Evolutionary conservation across 2,888 invertebrate species (phyloP), one percentile per base, ranked within the genome.

Genomic region (Metellina segmentata): DNA sequence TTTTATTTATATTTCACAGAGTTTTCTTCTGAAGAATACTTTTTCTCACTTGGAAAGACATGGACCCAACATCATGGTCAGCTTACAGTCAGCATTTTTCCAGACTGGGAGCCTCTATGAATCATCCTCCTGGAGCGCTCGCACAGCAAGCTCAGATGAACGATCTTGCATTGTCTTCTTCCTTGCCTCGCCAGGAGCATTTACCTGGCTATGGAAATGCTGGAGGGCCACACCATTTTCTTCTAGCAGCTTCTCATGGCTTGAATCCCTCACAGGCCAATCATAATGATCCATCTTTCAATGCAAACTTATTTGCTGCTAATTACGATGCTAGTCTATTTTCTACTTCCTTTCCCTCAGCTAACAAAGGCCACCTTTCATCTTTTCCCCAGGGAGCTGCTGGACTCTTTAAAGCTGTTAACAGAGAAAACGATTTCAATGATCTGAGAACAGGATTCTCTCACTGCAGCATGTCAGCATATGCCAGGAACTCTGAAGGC

Each of bases 61-160:
- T 94, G 94, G 93, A 93, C 87, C 93, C 94, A 11, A 92, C 92
- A 70, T 90, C 93, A 72, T 94, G 94, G 94, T 93, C 94, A 81
- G 93, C 93, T 48, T 94, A 94, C 92, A 92, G 93, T 85, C 94
- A 93, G 82, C 94, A 94, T 83, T 93, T 93, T 85, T 93, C 93
- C 9, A 91, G 93, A 16, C 91, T 93, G 78, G 93, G 93, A 72
- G 93, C 93, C 72, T 85, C 93, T 19, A 93, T 93, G 34, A 93
- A 93, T 89, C 92, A 93, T 75, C 85, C 93, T 48, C 90, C 92
- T 52, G 89, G 87, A 34, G 77, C 93, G 81, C 81, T 93, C 8
- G 49, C 93, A 9, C 93, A 93, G 70, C 82, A 83, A 49, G 91
- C 92, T 49, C 93, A 93, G 83, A 89, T 94, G 83, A 94, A 94